Evolutionary conservation across 1,140 invertebrate genomes (phyloP), one percentile per base, ranked within the genome.

Genomic region (Drosophila leontia): DNA sequence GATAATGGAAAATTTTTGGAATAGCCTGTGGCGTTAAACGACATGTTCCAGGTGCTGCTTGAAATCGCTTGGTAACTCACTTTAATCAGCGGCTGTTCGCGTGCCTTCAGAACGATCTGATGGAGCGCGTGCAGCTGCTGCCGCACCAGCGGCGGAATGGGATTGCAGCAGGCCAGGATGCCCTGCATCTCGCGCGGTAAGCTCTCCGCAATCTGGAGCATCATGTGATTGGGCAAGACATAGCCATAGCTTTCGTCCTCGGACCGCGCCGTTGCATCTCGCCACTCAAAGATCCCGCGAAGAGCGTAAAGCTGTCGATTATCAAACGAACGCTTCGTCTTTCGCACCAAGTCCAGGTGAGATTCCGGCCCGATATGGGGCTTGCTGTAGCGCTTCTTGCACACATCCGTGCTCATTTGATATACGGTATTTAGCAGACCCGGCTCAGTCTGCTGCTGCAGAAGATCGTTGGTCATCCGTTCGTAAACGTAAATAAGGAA

Each of bases 401-500:
- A 98, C 47, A 98, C 92, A 11, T 95, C 93, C 29, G 94, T 96
- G 87, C 97, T 97, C 41, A 94, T 93, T 47, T 96, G 93, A 83
- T 96, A 96, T 3, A 96, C 96, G 26, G 95, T 94, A 77, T 94
- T 93, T 4, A 98, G 82, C 0, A 97, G 84, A 91, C 97, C 97
- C 7, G 94, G 94, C 29, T 95, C 93, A 2, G 95, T 95, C 85
- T 97, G 96, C 7, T 95, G 96, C 12, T 96, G 94, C 2, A 98
- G 93, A 19, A 99, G 93, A 60, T 97, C 96, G 77, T 96, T 97
- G 64, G 94, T 95, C 92, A 99, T 93, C 9, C 94, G 92, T 58
- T 98, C 96, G 94, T 98, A 99, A 68, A 99, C 96, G 91, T 98
- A 98, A 0, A 99, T 94, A 57, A 99, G 94, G 93, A 98, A 99